These are phyloP conservation scores for Pantherophis guttatus DNA, from an alignment of 2,113 vertebrate species.

Conservation along the genomic window DNA sequence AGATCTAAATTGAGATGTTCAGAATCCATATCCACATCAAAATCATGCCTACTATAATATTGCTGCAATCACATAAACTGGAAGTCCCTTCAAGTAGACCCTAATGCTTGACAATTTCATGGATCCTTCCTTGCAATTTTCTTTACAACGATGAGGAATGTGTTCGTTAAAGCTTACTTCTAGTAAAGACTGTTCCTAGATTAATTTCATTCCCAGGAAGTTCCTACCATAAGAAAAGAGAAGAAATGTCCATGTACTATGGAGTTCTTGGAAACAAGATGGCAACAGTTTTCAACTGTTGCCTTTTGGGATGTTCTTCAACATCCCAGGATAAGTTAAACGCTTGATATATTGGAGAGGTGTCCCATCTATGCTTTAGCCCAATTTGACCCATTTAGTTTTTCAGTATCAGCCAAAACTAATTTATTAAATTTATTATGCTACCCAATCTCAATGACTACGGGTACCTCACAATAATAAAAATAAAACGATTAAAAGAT, in stretches of 20 bases:
- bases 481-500: too few relatives aligned
- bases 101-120: neutral
- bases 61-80: neutral
- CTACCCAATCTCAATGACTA: too few relatives aligned
- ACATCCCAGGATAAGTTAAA: neutral
- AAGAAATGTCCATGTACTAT: neutral
- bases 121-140: neutral
- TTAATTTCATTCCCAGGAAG: neutral
- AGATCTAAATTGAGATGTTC: neutral
- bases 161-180: neutral
- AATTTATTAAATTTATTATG: too few relatives aligned
- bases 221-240: neutral
- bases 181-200: neutral
- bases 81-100: neutral
- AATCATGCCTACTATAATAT: neutral
- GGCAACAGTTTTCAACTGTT: neutral
- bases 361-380: neutral
- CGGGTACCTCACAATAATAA: too few relatives aligned
- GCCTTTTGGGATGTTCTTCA: neutral
- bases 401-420: too few relatives aligned
- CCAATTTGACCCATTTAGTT: too few relatives aligned
- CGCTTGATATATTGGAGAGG: neutral
- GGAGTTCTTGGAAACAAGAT: neutral
- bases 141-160: neutral
- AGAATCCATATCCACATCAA: neutral